Percentiles rank a stretch among this genome's conserved stretches.
phyloP scores from a whole-genome alignment of 1,140 invertebrate species.

The Pararge aegeria region DNA sequence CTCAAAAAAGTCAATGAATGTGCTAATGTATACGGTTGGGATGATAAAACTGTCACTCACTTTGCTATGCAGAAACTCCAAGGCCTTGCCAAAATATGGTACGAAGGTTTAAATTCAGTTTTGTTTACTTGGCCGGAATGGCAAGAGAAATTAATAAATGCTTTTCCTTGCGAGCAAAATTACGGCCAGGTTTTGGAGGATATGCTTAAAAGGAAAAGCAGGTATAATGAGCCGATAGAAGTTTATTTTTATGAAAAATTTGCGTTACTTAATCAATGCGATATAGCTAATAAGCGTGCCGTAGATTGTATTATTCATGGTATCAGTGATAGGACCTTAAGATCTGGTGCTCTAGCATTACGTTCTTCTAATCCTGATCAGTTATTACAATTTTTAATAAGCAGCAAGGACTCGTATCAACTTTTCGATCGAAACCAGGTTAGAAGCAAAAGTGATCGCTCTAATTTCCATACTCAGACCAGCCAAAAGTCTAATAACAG shows the following conservation, averaged over 20 bases:
- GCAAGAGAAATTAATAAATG: slow-evolving; percentile 34
- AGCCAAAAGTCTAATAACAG: neutral
- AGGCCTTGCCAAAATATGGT: slow-evolving; percentile 36
- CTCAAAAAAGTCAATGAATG: slow-evolving; percentile 36
- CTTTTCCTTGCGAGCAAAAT: slow-evolving; percentile 38
- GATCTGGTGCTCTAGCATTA: slow-evolving; percentile 31
- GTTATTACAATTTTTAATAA: slow-evolving; percentile 34
- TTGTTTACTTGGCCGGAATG: slow-evolving; percentile 35
- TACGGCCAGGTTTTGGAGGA: slow-evolving; percentile 42
- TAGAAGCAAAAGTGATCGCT: neutral
- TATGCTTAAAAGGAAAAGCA: slow-evolving; percentile 35
- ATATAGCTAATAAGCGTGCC: slow-evolving; percentile 35
- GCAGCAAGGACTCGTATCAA: slow-evolving; percentile 27
- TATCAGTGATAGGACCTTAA: slow-evolving; percentile 32
- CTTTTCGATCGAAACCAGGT: neutral
- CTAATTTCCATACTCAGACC: neutral
- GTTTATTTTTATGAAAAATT: slow-evolving; percentile 42
- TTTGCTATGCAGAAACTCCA: slow-evolving; percentile 39
- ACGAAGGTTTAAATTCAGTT: slow-evolving; percentile 31
- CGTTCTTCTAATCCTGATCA: slow-evolving; percentile 34
- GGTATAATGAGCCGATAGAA: slow-evolving; percentile 35
- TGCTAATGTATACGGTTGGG: slow-evolving; percentile 34
- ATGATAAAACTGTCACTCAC: slow-evolving; percentile 32
- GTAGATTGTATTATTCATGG: slow-evolving; percentile 45
- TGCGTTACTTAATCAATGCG: slow-evolving; percentile 35